phyloP scores from a whole-genome alignment of 1,140 invertebrate genomes.

The Scylla paramamosain region DNA sequence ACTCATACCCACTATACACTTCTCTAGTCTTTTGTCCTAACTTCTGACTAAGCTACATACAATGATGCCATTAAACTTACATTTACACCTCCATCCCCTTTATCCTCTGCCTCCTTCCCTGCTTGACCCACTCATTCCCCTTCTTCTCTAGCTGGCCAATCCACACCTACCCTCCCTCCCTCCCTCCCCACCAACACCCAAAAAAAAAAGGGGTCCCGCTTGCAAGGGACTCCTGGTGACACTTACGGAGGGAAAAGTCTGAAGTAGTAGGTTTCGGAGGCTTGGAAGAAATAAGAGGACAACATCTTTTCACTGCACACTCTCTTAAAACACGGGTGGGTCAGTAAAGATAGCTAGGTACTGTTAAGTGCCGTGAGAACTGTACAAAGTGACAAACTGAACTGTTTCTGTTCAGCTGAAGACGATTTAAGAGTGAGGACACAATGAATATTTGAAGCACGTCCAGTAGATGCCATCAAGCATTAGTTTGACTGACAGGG shows the following conservation, averaged over 20 bases:
- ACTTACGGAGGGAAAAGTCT: constrained; percentile 73
- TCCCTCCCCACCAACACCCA: not conserved
- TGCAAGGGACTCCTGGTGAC: not conserved
- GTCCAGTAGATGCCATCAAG: not conserved
- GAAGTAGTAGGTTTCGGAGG: constrained; percentile 73
- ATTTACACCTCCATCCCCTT: not conserved
- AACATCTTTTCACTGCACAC: constrained; percentile 73
- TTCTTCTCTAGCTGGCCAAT: not conserved
- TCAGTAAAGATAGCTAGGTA: constrained; percentile 21
- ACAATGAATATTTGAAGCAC: not conserved
- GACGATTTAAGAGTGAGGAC: constrained; percentile 15
- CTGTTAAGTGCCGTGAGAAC: not conserved
- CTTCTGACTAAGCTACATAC: no score
- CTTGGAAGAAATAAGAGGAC: constrained; percentile 74
- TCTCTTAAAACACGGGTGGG: constrained; percentile 61
- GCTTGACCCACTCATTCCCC: not conserved
- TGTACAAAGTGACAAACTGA: not conserved
- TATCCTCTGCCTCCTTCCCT: not conserved
- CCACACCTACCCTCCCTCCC: not conserved
- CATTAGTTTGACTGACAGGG: not conserved
- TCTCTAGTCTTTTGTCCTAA: no score
- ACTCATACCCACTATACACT: no score
- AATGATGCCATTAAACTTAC: no score
- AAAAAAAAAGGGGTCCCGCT: not conserved
- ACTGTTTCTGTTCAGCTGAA: constrained; percentile 15